Evolutionary conservation across 1,140 invertebrate genomes (phyloP), one percentile per base, ranked within the genome.

Genomic region (Contarinia nasturtii): DNA sequence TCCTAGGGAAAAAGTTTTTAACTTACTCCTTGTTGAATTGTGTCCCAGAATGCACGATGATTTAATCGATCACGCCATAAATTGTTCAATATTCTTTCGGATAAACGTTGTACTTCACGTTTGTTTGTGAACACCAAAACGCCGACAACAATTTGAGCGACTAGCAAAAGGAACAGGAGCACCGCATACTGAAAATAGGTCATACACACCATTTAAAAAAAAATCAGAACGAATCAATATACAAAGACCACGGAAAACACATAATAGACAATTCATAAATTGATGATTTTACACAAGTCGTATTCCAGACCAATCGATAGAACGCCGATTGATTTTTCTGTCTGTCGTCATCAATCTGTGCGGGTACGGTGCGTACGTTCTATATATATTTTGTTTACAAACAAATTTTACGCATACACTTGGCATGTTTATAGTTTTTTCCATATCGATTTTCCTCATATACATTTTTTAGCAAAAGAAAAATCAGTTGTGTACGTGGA

Each of bases 101-200:
- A 58, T 4, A 59, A 59, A 0, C 56, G 52, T 49, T 68, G 63
- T 54, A 70, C 64, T 44, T 58, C 65, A 21, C 67, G 65, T 14
- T 61, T 64, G 53, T 72, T 69, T 12, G 69, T 58, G 61, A 78
- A 77, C 43, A 72, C 61, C 19, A 71, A 71, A 2, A 75, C 66
- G 0, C 69, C 74, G 22, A 79, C 53, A 1, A 70, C 70, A 38
- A 80, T 66, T 69, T 80, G 76, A 19, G 75, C 61, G 44, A 79
- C 69, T 56, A 79, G 71, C 36, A 79, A 63, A 44, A 76, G 68
- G 42, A 79, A 64, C 48, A 80, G 57, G 55, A 77, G 67, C 49
- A 76, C 66, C 2, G 77, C 71, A 57, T 77, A 80, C 77, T 80
- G 54, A 17, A 68, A 65, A 42, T 22, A 44, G 53, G 53, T 52